Conservation (phyloP, 2,113 vertebrate genomes). For the Crocuta crocuta region DNA sequence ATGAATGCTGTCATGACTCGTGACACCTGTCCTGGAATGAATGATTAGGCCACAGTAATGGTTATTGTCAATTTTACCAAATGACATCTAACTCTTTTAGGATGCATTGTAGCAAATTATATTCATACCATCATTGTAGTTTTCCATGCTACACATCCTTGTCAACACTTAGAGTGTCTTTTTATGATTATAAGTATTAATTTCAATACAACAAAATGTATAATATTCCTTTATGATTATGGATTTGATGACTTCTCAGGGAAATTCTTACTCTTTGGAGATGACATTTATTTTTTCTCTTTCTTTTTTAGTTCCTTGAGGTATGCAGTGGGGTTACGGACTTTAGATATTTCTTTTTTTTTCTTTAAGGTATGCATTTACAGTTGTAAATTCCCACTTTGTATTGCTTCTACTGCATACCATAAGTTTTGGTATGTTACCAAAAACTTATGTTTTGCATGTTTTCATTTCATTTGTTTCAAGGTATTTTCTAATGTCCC, state of each 20-base stretch:
- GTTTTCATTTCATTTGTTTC: background rate
- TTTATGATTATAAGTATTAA: background rate
- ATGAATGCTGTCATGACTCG: background rate
- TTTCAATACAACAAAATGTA: background rate
- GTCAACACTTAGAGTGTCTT: background rate
- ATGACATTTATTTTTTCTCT: background rate
- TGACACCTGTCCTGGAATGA: background rate
- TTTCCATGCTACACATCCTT: background rate
- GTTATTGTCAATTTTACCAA: background rate
- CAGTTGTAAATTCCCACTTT: background rate
- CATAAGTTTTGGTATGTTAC: background rate
- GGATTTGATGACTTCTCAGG: background rate
- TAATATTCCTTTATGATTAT: background rate
- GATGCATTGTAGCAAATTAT: background rate
- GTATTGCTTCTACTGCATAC: background rate
- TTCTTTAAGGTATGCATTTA: background rate
- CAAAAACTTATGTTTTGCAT: background rate
- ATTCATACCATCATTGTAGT: background rate
- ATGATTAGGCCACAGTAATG: background rate
- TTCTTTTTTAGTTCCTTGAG: background rate
- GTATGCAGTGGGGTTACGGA: background rate
- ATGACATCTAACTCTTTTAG: background rate
- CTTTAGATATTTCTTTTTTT: background rate
- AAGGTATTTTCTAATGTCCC: background rate
- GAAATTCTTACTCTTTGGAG: background rate